phyloP scores from a whole-genome alignment of 2,113 vertebrate genomes.

The Azemiops feae region DNA sequence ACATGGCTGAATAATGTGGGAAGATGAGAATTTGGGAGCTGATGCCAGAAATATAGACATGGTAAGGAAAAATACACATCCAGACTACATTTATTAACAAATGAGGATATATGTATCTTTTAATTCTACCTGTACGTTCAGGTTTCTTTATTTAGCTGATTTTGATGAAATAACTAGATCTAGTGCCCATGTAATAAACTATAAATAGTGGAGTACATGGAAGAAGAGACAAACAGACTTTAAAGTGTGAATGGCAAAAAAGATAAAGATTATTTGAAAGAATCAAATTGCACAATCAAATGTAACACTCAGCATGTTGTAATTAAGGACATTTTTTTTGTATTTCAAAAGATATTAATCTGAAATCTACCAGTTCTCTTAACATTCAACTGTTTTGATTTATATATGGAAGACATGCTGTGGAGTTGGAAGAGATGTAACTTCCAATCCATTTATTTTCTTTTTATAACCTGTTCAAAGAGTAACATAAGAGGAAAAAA shows the following conservation, averaged over 20 bases:
- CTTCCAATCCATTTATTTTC: not conserved
- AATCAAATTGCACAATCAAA: not conserved
- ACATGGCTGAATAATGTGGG: not conserved
- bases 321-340: not conserved
- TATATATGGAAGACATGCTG: not conserved
- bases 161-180: not conserved
- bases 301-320: too few species aligned
- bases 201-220: not conserved
- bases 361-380: not conserved
- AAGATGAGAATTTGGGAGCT: not conserved
- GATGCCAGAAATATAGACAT: not conserved
- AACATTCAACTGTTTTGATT: not conserved
- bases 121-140: not conserved
- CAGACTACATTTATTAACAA: not conserved
- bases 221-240: not conserved
- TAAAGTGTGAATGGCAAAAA: not conserved
- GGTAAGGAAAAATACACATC: not conserved
- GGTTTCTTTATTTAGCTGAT: not conserved
- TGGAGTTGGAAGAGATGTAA: not conserved
- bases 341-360: not conserved
- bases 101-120: not conserved
- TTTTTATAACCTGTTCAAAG: constrained; percentile 6
- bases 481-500: constrained; percentile 9
- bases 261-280: not conserved
- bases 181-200: not conserved